phyloP scores from a whole-genome alignment of 2,888 invertebrate genomes.

The Acanthoscelides obtectus region DNA sequence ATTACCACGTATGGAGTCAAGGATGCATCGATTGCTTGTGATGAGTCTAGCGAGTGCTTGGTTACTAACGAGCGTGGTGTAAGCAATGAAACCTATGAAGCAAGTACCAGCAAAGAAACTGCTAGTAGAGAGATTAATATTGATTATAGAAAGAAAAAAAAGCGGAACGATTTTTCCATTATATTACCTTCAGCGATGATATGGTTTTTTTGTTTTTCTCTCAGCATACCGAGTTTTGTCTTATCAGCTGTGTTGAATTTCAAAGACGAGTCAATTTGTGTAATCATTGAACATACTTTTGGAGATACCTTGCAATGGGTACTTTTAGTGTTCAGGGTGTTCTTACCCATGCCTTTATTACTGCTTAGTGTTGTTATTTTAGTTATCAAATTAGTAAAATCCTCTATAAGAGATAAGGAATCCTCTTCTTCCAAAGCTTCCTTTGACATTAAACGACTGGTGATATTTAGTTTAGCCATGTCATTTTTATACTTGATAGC shows the following conservation, averaged over 20 bases:
- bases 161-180: constrained; percentile 46
- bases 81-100: constrained; percentile 13
- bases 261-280: constrained; percentile 48
- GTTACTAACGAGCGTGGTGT: constrained; percentile 19
- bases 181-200: constrained; percentile 53
- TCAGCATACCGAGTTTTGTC: constrained; percentile 57
- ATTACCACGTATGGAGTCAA: constrained; percentile 23
- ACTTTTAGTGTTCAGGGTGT: constrained; percentile 35
- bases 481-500: constrained; percentile 34
- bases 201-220: constrained; percentile 55
- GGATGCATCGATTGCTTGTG: constrained; percentile 38
- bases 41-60: constrained; percentile 38
- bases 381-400: constrained; percentile 32
- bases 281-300: constrained; percentile 52
- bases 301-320: constrained; percentile 39
- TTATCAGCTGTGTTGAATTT: constrained; percentile 47
- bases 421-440: constrained; percentile 36
- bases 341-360: constrained; percentile 35
- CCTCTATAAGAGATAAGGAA: constrained; percentile 31
- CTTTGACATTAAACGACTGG: constrained; percentile 30
- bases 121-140: constrained; percentile 53
- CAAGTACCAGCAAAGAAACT: constrained; percentile 24
- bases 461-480: constrained; percentile 36
- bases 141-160: constrained; percentile 50
- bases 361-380: constrained; percentile 34